Evolutionary conservation across 2,888 invertebrate genomes (phyloP), one percentile per base, ranked within the genome.

Genomic region (Pristionchus entomophagus): DNA sequence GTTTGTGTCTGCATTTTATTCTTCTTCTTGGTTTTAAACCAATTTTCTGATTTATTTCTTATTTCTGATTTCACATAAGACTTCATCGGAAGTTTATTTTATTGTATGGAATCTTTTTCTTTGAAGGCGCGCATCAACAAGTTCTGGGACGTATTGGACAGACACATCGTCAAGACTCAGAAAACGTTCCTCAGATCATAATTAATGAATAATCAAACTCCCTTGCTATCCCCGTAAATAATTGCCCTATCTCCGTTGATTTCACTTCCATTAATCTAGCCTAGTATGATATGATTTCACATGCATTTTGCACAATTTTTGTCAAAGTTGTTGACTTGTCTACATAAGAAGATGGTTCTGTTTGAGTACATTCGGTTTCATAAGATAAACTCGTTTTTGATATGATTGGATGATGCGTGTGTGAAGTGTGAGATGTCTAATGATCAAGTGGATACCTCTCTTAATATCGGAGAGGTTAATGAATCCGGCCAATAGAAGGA

Each of bases 101-200:
- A n/a, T n/a, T n/a, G n/a, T n/a, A n/a, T n/a, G n/a, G n/a, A n/a
- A 59, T 22, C 56, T 12, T 19, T 41, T 62, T n/a, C 32, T n/a
- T 78, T 59, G 32, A 51, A 77, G 85, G 99, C 99, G 77, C 96
- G 96, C 49, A 95, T 99, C 85, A 97, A 98, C 95, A 96, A 96
- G 90, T 98, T 99, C 95, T 99, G 99, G 99, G 98, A 98, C 94
- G 96, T 96, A 89, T 95, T 99, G 65, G 99, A 99, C 95, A 97
- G 96, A 97, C 97, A 95, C 85, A 96, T 97, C 95, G 95, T 96
- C 94, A 97, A 97, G 94, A 96, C 96, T 94, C n/a, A n/a, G n/a
- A 97, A 97, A 94, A 96, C 96, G 56, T 96, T 97, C 94, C 95
- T 97, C 92, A 95, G 97, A 92, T 97, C 96, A 94, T 96, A 41